These are phyloP conservation scores for Ciconia stormi DNA, from an alignment of 2,113 vertebrate species.

Conservation along the genomic window DNA sequence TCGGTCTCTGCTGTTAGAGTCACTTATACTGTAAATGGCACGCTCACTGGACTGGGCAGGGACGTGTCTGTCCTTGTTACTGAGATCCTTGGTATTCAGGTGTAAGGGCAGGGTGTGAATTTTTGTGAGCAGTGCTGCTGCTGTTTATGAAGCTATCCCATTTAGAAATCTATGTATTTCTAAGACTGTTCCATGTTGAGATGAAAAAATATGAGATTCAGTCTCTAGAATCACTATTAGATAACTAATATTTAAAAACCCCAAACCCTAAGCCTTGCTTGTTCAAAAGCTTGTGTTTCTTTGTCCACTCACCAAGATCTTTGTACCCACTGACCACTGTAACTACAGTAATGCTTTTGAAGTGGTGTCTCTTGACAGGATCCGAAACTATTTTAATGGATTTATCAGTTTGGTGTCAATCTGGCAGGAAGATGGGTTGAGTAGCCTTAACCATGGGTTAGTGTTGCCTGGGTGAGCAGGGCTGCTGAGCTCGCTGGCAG, in stretches of 20 bases:
- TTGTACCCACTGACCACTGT: not conserved
- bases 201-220: rapidly evolving
- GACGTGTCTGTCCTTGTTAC: not conserved
- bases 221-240: not conserved
- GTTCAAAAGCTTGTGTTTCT: not conserved
- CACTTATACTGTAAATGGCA: not conserved
- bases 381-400: not conserved
- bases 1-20: not conserved
- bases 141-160: not conserved
- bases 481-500: not conserved
- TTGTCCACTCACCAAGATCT: rapidly evolving
- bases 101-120: not conserved
- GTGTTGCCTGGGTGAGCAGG: not conserved
- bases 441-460: rapidly evolving
- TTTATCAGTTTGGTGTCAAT: not conserved
- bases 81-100: not conserved
- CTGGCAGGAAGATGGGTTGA: not conserved
- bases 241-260: not conserved
- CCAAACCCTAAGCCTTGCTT: not conserved
- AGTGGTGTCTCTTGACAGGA: not conserved
- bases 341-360: not conserved
- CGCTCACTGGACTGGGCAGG: rapidly evolving
- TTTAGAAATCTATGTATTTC: not conserved
- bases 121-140: not conserved
- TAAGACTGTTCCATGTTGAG: not conserved